A percentile compares a stretch with the other conserved stretches of the same genome.
These are phyloP conservation scores for Leptinotarsa texana DNA, from an alignment of 1,140 invertebrate species.

Conservation along the genomic window DNA sequence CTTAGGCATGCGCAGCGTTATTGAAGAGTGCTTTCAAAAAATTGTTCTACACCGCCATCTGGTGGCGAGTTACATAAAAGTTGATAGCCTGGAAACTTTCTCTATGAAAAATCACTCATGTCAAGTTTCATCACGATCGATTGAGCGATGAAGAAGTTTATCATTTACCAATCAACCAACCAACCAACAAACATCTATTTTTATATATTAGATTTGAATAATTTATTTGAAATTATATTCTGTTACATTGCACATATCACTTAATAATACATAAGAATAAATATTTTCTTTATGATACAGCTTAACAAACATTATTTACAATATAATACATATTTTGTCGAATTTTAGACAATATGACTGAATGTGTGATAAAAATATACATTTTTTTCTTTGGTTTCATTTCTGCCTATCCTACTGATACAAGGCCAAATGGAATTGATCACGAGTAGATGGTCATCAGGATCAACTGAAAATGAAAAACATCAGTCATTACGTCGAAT, in stretches of 20 bases:
- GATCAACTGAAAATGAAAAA: slow-evolving; percentile 63
- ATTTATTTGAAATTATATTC: not conserved
- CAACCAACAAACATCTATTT: too few relatives aligned
- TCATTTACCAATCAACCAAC: too few relatives aligned
- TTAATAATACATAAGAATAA: not conserved
- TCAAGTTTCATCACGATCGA: too few relatives aligned
- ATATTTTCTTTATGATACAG: not conserved
- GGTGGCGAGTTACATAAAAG: too few relatives aligned
- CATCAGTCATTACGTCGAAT: too few relatives aligned
- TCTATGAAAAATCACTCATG: too few relatives aligned
- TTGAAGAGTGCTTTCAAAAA: too few relatives aligned
- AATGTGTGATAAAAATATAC: slow-evolving; percentile 3
- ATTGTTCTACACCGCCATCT: too few relatives aligned
- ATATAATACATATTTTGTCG: not conserved
- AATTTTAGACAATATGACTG: not conserved
- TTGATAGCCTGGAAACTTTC: too few relatives aligned
- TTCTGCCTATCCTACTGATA: not conserved
- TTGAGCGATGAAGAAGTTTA: too few relatives aligned
- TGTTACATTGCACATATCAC: not conserved
- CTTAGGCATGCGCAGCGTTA: too few relatives aligned
- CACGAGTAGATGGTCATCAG: slow-evolving; percentile 74
- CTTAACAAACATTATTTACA: not conserved
- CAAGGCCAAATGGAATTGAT: slow-evolving; percentile 35
- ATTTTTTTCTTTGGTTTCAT: not conserved
- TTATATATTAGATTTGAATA: too few relatives aligned